Base-by-base conservation (phyloP, 2,888 invertebrate genomes). In the Priocnemis perturbator region DNA sequence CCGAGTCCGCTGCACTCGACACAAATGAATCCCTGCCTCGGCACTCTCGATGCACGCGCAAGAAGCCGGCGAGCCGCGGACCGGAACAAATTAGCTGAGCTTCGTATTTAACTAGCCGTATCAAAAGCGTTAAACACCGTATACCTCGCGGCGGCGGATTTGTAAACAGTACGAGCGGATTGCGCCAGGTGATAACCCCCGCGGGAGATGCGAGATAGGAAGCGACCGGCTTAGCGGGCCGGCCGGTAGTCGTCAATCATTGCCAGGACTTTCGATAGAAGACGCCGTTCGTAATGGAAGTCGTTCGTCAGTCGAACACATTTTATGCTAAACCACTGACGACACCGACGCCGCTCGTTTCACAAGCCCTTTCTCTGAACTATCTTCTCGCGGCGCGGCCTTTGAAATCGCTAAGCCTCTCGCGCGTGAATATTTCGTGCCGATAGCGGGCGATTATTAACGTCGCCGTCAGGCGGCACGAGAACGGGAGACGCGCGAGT, bases 11-110 rank as follows among this genome's bases (percentile, higher is more conserved):
- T 7, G 4, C 37, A 9, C 11, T 7, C 7, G 37, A 9, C 26
- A 37, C 37, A 37, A 37, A 26, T 5, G 5, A 26, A 26, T 26
- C 2, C 26, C 26, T 5, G 26, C 2, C 26, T n/a, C 26, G 26
- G 3, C 26, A 26, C 26, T 3, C 26, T 26, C n/a, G n/a, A n/a
- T n/a, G 26, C 7, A 37, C 7, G 37, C 7, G 37, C 26, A 37
- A 37, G 37, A 37, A 37, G 37, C 74, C 77, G 75, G 60, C 70
- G 67, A 78, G 74, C 78, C 62, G 78, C 72, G 67, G 73, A 81
- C 77, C 84, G 83, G 75, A 83, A 84, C 84, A 83, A 84, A 84
- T 84, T 83, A 84, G 79, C 79, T 76, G 78, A 84, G 81, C 84
- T 83, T 83, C 76, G 79, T 82, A 82, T 82, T 78, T 79, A 82